A percentile compares a stretch with the other conserved stretches of the same genome.
Conservation (phyloP, 2,888 invertebrate species). For the Exephanes ischioxanthus region DNA sequence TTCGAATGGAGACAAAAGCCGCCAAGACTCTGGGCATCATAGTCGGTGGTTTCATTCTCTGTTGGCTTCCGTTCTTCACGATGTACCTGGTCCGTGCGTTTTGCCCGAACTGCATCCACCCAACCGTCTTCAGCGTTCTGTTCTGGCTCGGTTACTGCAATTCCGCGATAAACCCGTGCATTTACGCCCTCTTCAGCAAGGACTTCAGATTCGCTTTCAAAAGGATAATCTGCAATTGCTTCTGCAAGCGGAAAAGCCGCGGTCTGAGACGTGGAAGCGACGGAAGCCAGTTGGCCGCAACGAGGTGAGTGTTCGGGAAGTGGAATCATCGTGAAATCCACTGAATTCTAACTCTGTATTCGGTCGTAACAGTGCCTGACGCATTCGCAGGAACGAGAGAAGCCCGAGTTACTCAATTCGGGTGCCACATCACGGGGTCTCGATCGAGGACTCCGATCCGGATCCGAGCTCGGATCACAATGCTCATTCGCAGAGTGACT, state of each 20-base stretch:
- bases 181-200: conserved; percentile 97
- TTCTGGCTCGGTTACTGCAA: conserved; percentile 99
- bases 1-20: conserved; percentile 98
- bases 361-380: background rate
- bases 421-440: conserved; percentile 80
- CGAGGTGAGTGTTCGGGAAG: conserved; percentile 73
- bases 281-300: conserved; percentile 81
- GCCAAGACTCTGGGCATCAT: conserved; percentile 98
- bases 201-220: conserved; percentile 98
- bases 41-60: conserved; percentile 98
- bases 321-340: background rate
- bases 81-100: conserved; percentile 96
- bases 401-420: conserved; percentile 81
- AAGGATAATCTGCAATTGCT: conserved; percentile 94
- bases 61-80: conserved; percentile 99
- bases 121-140: conserved; percentile 94
- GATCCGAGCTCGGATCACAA: conserved; percentile 80
- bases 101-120: conserved; percentile 93
- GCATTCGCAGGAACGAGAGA: conserved; percentile 79
- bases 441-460: conserved; percentile 83
- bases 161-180: conserved; percentile 97
- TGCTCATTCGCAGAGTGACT: conserved; percentile 81
- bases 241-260: conserved; percentile 87
- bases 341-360: background rate
- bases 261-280: conserved; percentile 84